Evolutionary conservation across 2,797 vertebrate species (phyloP).

Genomic region (Discoglossus pictus): DNA sequence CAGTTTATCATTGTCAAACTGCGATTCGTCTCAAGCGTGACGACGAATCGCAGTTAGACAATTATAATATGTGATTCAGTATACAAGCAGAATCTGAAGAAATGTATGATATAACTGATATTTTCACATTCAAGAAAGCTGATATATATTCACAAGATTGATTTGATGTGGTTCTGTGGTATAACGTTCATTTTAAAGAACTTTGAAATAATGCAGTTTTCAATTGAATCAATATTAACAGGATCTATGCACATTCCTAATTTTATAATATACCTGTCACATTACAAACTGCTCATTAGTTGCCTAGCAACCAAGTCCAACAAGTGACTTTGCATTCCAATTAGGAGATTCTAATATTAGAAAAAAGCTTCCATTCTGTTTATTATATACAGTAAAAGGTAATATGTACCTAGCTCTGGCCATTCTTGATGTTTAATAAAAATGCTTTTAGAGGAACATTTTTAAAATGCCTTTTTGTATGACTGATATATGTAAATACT

Average conservation of each 20-base stretch:
- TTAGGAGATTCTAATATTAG: conserved; percentile 16
- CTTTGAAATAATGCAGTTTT: too few species aligned
- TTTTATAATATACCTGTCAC: conserved; percentile 24
- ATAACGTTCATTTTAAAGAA: too few species aligned
- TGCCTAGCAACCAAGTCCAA: conserved; percentile 4
- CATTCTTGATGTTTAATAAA: conserved; percentile 6
- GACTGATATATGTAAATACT: not conserved
- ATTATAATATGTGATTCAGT: too few species aligned
- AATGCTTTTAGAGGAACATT: conserved; percentile 8
- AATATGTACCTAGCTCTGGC: not conserved
- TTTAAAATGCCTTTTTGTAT: not conserved
- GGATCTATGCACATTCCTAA: conserved; percentile 7
- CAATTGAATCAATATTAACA: conserved; percentile 8
- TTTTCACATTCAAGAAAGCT: too few species aligned
- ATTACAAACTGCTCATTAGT: conserved; percentile 5
- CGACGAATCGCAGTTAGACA: too few species aligned
- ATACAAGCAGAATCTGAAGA: too few species aligned
- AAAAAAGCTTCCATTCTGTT: not conserved
- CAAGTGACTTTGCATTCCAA: conserved; percentile 3
- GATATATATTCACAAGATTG: too few species aligned
- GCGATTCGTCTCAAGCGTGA: too few species aligned
- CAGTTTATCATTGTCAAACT: too few species aligned
- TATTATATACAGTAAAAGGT: not conserved
- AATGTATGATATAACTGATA: too few species aligned
- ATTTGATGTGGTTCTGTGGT: too few species aligned